Conservation (phyloP, 2,888 invertebrate genomes). For the Drosophila merina region DNA sequence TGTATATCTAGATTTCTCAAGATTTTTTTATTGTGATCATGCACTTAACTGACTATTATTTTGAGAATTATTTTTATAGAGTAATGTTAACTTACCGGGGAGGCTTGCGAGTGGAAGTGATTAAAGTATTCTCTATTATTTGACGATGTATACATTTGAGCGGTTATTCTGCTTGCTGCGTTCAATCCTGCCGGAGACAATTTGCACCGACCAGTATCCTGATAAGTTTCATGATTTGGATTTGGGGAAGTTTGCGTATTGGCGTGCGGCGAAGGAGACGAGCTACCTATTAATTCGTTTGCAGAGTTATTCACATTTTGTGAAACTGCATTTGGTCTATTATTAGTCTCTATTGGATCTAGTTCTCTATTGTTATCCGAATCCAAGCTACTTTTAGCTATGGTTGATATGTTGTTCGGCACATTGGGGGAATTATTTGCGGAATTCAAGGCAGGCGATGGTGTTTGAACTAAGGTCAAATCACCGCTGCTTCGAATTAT, state of each 20-base stretch:
- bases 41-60: too few relatives aligned
- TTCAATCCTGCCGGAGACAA: slow-evolving; percentile 55
- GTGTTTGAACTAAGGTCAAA: slow-evolving; percentile 86
- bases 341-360: slow-evolving; percentile 50
- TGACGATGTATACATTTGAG: slow-evolving; percentile 84
- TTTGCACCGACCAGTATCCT: slow-evolving; percentile 52
- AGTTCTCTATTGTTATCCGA: slow-evolving; percentile 46
- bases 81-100: slow-evolving; percentile 83
- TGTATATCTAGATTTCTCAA: too few relatives aligned
- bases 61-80: not conserved
- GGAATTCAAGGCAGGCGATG: slow-evolving; percentile 87
- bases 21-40: too few relatives aligned
- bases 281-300: slow-evolving; percentile 59
- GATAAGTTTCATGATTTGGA: slow-evolving; percentile 48
- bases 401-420: slow-evolving; percentile 56
- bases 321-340: slow-evolving; percentile 49
- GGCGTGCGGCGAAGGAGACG: slow-evolving; percentile 49
- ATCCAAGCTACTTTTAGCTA: slow-evolving; percentile 48
- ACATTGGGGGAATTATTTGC: slow-evolving; percentile 84
- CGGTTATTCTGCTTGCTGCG: slow-evolving; percentile 82
- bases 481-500: slow-evolving; percentile 95
- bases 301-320: slow-evolving; percentile 37
- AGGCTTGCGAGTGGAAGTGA: slow-evolving; percentile 96
- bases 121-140: slow-evolving; percentile 89
- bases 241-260: slow-evolving; percentile 28